A percentile compares a stretch with the other conserved stretches of the same genome.
These are phyloP conservation scores for Pseudorhiza aurosa DNA, from an alignment of 30 jellyfish, hydroid and myxozoan species.

Conservation along the genomic window DNA sequence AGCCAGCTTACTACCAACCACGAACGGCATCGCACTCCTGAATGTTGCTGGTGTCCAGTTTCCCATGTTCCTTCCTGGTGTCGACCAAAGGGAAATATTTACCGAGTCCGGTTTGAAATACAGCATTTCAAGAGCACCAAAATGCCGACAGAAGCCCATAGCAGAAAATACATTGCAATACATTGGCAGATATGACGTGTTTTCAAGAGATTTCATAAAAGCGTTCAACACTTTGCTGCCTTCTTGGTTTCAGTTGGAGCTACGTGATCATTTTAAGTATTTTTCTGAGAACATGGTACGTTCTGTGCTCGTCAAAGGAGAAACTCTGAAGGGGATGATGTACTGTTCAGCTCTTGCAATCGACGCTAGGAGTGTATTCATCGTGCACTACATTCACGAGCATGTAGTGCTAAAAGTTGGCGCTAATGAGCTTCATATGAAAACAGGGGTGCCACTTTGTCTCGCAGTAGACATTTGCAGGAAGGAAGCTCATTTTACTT, in stretches of 20 bases:
- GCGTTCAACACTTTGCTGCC: slow-evolving; percentile 76
- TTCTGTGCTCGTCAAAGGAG: slow-evolving; percentile 64
- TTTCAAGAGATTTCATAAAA: slow-evolving; percentile 54
- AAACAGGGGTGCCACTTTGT: slow-evolving; percentile 56
- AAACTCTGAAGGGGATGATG: slow-evolving; percentile 9
- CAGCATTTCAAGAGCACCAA: background rate
- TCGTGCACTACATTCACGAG: slow-evolving; percentile 65
- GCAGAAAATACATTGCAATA: slow-evolving; percentile 61
- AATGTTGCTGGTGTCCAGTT: slow-evolving; percentile 16
- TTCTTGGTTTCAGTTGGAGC: slow-evolving; percentile 70
- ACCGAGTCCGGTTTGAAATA: background rate
- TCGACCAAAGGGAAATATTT: slow-evolving; percentile 39
- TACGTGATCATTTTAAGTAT: slow-evolving; percentile 12
- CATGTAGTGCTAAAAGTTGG: slow-evolving; percentile 49
- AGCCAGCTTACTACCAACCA: slow-evolving; percentile 23
- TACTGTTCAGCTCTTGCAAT: slow-evolving; percentile 73
- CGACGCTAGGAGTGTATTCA: slow-evolving; percentile 50
- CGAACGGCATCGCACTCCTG: slow-evolving; percentile 66
- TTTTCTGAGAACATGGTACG: slow-evolving; percentile 70
- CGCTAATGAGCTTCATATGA: slow-evolving; percentile 30
- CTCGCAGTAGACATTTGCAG: slow-evolving; percentile 80
- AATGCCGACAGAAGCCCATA: slow-evolving; percentile 31
- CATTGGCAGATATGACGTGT: slow-evolving; percentile 49
- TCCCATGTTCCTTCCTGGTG: slow-evolving; percentile 76
- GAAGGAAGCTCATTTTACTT: slow-evolving; percentile 70